Evolutionary conservation across 2,113 vertebrate genomes (phyloP), one percentile per base, ranked within the genome.

Genomic region (Stomatorhinus ivindoensis): DNA sequence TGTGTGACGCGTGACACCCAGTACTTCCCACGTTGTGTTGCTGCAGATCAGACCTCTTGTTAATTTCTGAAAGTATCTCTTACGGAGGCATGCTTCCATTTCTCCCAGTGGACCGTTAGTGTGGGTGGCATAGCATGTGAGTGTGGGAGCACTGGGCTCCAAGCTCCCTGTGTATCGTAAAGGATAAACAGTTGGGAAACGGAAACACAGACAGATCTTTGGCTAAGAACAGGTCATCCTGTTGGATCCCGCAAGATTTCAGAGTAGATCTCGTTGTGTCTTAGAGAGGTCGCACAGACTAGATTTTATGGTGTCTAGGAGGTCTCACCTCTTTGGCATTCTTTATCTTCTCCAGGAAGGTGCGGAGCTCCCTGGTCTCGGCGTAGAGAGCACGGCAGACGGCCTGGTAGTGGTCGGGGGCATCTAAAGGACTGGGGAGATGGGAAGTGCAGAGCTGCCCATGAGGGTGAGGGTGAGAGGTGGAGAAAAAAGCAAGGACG

Each of bases 301-400:
- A 42, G 4, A 42, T 19, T 35, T 76, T 42, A 19, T 42, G 73
- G 35, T 39, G 69, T 31, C 50, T 39, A 15, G 48, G 39, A 47
- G 91, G 91, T 39, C 94, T 94, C 92, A 99, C 98, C 97, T 99
- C 97, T 95, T 98, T 99, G 82, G 98, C 98, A 94, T 96, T 99
- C 94, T 95, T 97, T 90, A 99, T 99, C 96, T 98, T 99, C 91
- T 97, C 96, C 94, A 99, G 94, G 93, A 99, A 99, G n/a, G 97
- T 99, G 89, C 95, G 94, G 3, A 99, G 94, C 91, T 99, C 98
- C 96, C 96, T 97, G 47, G 98, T 98, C 94, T 99, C 98, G 1
- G 98, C 96, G 92, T 97, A 98, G 10, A 99, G 96, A n/a, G 98
- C 98, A 9, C 98, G 97, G 51, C 98, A 99, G 89, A 99, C 98